These are phyloP conservation scores for Eledona agricola DNA, from an alignment of 2,888 invertebrate genomes.

Conservation along the genomic window DNA sequence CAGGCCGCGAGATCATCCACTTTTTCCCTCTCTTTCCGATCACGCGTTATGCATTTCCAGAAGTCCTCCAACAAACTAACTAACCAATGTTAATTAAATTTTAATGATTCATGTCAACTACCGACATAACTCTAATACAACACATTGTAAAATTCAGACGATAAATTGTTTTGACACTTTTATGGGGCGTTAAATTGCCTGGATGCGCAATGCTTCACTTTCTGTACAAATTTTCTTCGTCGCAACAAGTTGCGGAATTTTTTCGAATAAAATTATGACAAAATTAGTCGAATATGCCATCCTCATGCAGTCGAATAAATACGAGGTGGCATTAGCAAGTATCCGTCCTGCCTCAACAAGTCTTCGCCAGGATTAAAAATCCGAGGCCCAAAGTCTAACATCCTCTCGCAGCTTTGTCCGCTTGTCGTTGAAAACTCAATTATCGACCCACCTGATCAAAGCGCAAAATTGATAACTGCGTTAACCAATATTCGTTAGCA, in stretches of 20 bases:
- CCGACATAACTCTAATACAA: constrained; percentile 31
- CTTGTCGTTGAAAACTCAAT: constrained; percentile 8
- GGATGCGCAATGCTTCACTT: constrained; percentile 29
- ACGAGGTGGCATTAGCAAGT: too few species aligned
- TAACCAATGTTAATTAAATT: constrained; percentile 31
- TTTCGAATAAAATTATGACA: constrained; percentile 24
- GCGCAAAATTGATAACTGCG: constrained; percentile 10
- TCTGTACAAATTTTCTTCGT: too few species aligned
- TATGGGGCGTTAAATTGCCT: constrained; percentile 49
- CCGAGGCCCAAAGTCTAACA: too few species aligned
- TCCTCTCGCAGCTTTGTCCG: neutral
- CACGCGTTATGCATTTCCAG: too few species aligned
- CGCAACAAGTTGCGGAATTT: constrained; percentile 12
- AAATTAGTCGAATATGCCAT: constrained; percentile 23
- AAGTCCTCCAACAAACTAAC: neutral
- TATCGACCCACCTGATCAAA: constrained; percentile 13
- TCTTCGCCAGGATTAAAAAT: constrained; percentile 9
- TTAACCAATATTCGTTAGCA: constrained; percentile 14
- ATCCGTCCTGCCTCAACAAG: constrained; percentile 5
- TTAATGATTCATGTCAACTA: constrained; percentile 35
- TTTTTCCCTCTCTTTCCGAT: too few species aligned
- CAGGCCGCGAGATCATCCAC: constrained; percentile 16
- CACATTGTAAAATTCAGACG: constrained; percentile 43
- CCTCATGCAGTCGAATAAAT: too few species aligned
- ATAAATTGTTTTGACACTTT: constrained; percentile 50